Evolutionary conservation across 2,888 invertebrate genomes (phyloP).

Genomic region (Eupithecia inturbata): DNA sequence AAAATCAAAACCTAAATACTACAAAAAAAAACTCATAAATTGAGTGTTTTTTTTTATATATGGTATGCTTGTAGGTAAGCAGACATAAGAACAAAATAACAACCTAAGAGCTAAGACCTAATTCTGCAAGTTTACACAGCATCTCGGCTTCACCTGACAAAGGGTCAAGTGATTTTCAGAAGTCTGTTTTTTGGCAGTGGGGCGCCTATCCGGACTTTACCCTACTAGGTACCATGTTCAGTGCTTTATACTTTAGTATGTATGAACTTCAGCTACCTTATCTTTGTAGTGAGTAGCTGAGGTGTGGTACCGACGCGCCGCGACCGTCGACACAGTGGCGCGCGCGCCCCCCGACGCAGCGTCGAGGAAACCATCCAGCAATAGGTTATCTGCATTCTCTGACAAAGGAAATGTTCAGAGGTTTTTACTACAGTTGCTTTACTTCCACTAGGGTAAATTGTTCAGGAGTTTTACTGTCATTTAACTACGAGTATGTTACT

Average conservation of each 20-base stretch:
- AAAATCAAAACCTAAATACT: no score
- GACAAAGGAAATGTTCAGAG: conserved; percentile 45
- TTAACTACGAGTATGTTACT: neutral
- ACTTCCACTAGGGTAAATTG: neutral
- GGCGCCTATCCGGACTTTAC: neutral
- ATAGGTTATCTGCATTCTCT: conserved; percentile 77
- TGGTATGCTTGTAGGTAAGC: no score
- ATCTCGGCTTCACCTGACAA: no score
- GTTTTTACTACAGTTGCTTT: neutral
- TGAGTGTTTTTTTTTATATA: no score
- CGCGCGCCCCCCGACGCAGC: conserved; percentile 59
- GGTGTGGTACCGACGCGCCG: conserved; percentile 68
- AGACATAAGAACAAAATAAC: no score
- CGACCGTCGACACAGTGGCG: conserved; percentile 48
- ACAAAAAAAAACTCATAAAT: no score
- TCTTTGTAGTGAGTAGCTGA: conserved; percentile 64
- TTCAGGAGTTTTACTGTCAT: neutral
- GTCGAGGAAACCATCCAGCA: conserved; percentile 81
- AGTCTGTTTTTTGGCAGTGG: neutral
- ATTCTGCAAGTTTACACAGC: no score
- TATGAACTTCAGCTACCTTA: conserved; percentile 55
- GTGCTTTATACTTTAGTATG: neutral
- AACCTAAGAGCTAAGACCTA: no score
- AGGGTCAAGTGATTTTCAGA: neutral
- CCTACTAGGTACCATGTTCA: neutral